Conservation (phyloP, 2,888 invertebrate species). For the Papilio gigon region DNA sequence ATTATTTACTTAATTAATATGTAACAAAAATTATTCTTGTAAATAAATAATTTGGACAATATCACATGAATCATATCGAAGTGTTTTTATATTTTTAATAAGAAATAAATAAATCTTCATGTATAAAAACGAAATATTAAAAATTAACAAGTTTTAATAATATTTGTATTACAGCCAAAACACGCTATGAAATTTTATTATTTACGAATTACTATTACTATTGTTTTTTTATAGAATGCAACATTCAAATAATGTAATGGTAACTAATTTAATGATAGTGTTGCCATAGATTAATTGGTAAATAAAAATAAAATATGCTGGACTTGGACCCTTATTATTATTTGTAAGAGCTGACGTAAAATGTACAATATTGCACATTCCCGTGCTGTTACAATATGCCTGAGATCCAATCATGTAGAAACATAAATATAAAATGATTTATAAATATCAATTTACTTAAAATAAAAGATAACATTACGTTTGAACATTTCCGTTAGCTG, state of each 20-base stretch:
- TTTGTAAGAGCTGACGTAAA: background rate
- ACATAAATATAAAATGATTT: slow-evolving; percentile 8
- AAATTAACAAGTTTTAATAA: background rate
- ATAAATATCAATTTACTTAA: slow-evolving; percentile 27
- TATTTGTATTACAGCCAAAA: background rate
- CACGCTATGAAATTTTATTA: background rate
- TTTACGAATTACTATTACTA: background rate
- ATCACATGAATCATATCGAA: slow-evolving; percentile 26
- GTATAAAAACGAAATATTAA: slow-evolving; percentile 9
- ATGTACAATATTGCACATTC: slow-evolving; percentile 45
- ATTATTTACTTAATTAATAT: slow-evolving; percentile 24
- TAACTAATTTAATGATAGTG: slow-evolving; percentile 1
- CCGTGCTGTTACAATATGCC: slow-evolving; percentile 49
- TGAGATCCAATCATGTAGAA: slow-evolving; percentile 42
- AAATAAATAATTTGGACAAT: slow-evolving; percentile 38
- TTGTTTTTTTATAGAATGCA: background rate
- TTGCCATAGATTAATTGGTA: background rate
- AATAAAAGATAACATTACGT: slow-evolving; percentile 30
- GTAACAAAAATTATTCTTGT: slow-evolving; percentile 35
- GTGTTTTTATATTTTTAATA: background rate
- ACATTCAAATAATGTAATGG: background rate
- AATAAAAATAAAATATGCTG: background rate
- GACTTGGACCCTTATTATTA: background rate
- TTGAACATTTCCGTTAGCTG: slow-evolving; percentile 51
- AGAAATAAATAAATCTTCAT: slow-evolving; percentile 1